These are phyloP conservation scores for Cetonia aurata DNA, from an alignment of 2,888 invertebrate genomes.

Conservation along the genomic window DNA sequence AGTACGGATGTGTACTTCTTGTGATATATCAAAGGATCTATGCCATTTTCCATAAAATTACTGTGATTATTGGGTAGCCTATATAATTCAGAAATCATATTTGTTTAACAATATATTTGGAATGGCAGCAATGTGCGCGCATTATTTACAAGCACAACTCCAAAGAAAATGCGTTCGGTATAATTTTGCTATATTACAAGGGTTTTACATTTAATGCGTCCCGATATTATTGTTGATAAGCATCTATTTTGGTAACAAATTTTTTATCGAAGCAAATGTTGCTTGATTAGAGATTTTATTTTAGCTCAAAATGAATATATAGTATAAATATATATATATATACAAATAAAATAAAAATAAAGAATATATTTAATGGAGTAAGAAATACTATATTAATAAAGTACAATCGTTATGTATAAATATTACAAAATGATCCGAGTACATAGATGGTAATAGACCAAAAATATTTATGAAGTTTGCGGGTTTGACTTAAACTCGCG, in stretches of 20 bases:
- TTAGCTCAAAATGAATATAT: not conserved
- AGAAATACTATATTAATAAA: conserved; percentile 5
- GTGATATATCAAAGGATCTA: no score
- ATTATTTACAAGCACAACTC: not conserved
- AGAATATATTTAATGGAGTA: conserved; percentile 22
- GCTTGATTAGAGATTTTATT: conserved; percentile 24
- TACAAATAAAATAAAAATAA: conserved; percentile 13
- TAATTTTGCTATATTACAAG: not conserved
- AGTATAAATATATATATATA: conserved; percentile 3
- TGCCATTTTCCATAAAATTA: no score
- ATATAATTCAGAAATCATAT: no score
- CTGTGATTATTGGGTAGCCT: no score
- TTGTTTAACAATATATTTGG: not conserved
- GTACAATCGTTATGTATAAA: conserved; percentile 3
- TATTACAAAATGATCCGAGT: not conserved
- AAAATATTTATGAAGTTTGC: not conserved
- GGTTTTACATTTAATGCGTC: not conserved
- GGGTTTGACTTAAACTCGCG: no score
- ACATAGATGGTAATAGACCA: not conserved
- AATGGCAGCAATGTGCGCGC: not conserved
- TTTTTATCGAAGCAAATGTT: conserved; percentile 23
- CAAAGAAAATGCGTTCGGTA: not conserved
- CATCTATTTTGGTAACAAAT: conserved; percentile 30
- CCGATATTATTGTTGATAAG: conserved; percentile 18
- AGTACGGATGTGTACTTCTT: no score